A percentile compares a stretch with the other conserved stretches of the same genome.
Conservation (phyloP, 2,113 vertebrate species). For the Donacobius atricapilla region DNA sequence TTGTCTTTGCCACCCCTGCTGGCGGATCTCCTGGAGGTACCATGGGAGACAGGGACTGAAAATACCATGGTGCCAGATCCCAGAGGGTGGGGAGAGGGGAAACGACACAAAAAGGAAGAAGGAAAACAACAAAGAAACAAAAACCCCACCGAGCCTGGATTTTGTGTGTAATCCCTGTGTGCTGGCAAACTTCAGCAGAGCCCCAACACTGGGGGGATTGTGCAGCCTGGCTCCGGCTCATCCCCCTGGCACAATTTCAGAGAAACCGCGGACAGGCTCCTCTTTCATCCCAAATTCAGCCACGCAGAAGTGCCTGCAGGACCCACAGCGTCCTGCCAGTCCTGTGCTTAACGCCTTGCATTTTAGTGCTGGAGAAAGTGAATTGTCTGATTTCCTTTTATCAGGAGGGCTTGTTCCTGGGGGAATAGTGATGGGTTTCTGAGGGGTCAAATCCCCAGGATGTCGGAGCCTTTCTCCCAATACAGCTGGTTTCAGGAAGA, state of each 20-base stretch:
- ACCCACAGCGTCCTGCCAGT: neutral
- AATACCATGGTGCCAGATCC: neutral
- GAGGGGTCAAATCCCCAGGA: accelerated
- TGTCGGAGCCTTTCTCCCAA: accelerated
- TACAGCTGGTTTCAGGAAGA: neutral
- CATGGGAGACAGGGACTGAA: neutral
- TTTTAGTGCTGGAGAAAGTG: accelerated
- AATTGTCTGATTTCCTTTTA: neutral
- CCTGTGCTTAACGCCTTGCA: neutral
- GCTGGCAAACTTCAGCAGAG: neutral
- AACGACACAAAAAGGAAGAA: neutral
- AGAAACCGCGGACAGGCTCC: neutral
- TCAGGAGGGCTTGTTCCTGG: too few relatives aligned
- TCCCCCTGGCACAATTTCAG: neutral
- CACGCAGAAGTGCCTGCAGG: neutral
- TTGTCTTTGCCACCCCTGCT: neutral
- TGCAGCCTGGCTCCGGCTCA: neutral
- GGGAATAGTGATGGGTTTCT: too few relatives aligned
- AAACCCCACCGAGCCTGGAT: neutral
- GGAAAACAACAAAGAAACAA: neutral
- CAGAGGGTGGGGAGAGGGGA: neutral
- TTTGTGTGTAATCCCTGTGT: neutral
- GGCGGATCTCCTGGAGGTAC: neutral
- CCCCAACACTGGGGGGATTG: neutral
- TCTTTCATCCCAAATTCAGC: neutral